phyloP scores from a whole-genome alignment of 2,888 invertebrate species.

The Agrilus mali region DNA sequence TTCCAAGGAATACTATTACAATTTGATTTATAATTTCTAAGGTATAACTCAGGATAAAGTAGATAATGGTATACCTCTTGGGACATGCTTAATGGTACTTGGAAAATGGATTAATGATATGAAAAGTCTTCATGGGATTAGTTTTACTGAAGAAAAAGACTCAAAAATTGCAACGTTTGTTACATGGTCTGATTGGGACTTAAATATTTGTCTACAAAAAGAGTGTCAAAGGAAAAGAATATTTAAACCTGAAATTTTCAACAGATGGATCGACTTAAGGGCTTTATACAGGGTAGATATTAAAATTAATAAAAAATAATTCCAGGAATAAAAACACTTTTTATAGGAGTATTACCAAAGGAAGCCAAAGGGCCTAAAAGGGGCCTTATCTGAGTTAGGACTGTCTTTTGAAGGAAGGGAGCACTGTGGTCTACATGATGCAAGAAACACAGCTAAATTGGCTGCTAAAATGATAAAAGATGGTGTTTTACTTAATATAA shows the following conservation, averaged over 20 bases:
- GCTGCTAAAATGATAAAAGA: constrained; percentile 43
- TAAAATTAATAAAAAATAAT: not conserved
- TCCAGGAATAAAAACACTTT: constrained; percentile 1
- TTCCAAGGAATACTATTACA: not conserved
- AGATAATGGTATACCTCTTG: constrained; percentile 38
- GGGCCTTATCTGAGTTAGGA: constrained; percentile 43
- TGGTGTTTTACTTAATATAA: constrained; percentile 40
- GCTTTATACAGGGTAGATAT: constrained; percentile 34
- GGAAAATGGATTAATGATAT: constrained; percentile 41
- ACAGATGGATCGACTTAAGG: constrained; percentile 46
- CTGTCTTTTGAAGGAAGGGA: constrained; percentile 44
- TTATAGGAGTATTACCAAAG: constrained; percentile 41
- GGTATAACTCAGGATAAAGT: constrained; percentile 45
- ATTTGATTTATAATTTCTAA: constrained; percentile 14
- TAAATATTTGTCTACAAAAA: constrained; percentile 42
- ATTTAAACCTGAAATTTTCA: constrained; percentile 38
- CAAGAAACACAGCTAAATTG: constrained; percentile 45
- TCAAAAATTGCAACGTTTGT: constrained; percentile 33
- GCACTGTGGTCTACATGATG: constrained; percentile 49
- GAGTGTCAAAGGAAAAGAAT: constrained; percentile 47
- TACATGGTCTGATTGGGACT: constrained; percentile 54
- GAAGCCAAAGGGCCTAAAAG: constrained; percentile 39
- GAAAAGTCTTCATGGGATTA: constrained; percentile 34
- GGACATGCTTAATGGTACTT: constrained; percentile 40
- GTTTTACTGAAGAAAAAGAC: constrained; percentile 17